These are phyloP conservation scores for Fragum sueziense DNA, from an alignment of 2,888 invertebrate genomes.

Conservation along the genomic window DNA sequence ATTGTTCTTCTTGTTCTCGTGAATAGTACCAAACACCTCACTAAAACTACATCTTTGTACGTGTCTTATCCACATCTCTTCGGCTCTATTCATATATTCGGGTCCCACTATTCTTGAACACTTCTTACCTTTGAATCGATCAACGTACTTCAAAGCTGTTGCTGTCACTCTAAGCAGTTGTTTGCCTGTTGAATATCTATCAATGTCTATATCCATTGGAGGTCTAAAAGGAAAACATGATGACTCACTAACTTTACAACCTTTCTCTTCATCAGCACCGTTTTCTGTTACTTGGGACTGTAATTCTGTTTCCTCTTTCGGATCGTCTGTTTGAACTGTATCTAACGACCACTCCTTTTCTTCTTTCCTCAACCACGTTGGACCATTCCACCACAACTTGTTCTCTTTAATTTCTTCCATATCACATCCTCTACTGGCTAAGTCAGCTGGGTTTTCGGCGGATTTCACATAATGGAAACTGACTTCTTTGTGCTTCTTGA, in stretches of 20 bases:
- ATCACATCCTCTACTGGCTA: too few relatives aligned
- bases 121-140: too few relatives aligned
- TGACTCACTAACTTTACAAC: too few relatives aligned
- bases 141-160: too few relatives aligned
- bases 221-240: background rate
- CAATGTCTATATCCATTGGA: conserved; percentile 20
- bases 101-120: background rate
- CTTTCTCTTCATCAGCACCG: background rate
- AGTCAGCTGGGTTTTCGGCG: too few relatives aligned
- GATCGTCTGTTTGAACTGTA: background rate
- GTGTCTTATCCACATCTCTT: conserved; percentile 9
- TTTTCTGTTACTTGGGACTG: background rate
- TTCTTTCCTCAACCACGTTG: conserved; percentile 15
- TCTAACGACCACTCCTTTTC: conserved; percentile 2
- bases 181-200: conserved; percentile 21
- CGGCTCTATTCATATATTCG: conserved; percentile 4
- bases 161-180: too few relatives aligned
- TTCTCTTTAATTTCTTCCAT: background rate
- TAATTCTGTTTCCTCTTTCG: background rate
- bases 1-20: too few relatives aligned
- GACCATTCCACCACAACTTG: background rate
- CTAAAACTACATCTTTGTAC: background rate
- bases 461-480: too few relatives aligned
- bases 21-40: too few relatives aligned
- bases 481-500: too few relatives aligned